phyloP scores from a whole-genome alignment of 2,113 vertebrate species.

The Phalacrocorax brasilianus region DNA sequence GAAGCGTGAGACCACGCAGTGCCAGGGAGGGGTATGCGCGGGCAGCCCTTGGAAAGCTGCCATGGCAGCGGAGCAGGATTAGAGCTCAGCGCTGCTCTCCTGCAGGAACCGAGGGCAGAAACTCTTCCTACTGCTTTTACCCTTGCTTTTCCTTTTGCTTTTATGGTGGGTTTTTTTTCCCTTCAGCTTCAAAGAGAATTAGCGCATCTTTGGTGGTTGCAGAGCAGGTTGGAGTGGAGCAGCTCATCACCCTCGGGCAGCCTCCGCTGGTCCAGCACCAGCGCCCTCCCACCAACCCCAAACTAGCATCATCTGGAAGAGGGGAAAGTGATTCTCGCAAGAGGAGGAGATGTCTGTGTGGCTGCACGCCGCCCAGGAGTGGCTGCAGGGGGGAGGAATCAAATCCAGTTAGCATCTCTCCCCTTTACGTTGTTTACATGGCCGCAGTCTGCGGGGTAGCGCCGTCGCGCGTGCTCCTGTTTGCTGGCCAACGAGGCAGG shows the following conservation, averaged over 20 bases:
- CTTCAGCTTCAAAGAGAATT: background rate
- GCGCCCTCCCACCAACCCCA: background rate
- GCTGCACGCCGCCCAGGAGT: background rate
- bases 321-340: background rate
- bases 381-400: background rate
- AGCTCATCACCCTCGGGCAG: background rate
- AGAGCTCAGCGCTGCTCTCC: background rate
- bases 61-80: background rate
- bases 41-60: background rate
- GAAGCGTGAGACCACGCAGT: rapidly evolving
- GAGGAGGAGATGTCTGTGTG: background rate
- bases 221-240: background rate
- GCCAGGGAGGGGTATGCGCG: background rate
- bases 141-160: background rate
- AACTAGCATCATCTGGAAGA: background rate
- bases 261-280: rapidly evolving
- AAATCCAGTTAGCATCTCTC: background rate
- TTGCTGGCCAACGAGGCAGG: background rate
- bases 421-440: rapidly evolving
- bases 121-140: background rate
- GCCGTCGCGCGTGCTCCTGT: rapidly evolving
- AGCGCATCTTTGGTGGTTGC: background rate
- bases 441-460: background rate
- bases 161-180: background rate
- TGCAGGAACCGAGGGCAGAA: background rate